phyloP scores from a whole-genome alignment of 2,888 invertebrate genomes.

The Dolichopus griseipennis region DNA sequence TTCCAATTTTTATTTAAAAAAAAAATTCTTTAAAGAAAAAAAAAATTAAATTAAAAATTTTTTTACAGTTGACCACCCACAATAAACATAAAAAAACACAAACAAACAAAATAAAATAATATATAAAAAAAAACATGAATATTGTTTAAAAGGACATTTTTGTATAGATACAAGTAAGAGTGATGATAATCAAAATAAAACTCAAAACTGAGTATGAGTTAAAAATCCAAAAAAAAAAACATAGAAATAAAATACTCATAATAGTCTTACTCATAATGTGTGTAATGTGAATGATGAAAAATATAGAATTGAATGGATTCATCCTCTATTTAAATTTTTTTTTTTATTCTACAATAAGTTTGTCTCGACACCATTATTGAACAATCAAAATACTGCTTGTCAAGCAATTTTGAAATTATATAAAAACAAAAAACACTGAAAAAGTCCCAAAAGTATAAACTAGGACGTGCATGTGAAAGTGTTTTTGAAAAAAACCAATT shows the following conservation, averaged over 20 bases:
- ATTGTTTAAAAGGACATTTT: neutral
- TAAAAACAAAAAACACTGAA: too few species aligned
- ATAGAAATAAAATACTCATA: too few species aligned
- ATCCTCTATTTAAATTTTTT: neutral
- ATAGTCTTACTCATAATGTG: too few species aligned
- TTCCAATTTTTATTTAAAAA: neutral
- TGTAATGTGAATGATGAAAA: too few species aligned
- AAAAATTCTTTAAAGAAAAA: neutral
- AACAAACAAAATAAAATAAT: neutral
- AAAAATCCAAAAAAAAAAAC: too few species aligned
- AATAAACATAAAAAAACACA: neutral
- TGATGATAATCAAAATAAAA: too few species aligned
- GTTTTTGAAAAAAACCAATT: too few species aligned
- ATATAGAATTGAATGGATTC: neutral
- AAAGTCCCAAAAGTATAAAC: too few species aligned
- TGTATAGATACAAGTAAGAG: too few species aligned
- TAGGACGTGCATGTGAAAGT: too few species aligned
- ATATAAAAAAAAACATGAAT: neutral
- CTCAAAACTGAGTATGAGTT: too few species aligned
- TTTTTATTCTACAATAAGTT: neutral
- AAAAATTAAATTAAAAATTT: neutral
- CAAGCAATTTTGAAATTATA: neutral
- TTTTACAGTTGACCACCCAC: slow-evolving; percentile 3
- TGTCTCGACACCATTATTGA: neutral
- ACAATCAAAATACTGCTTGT: neutral